A percentile compares a stretch with the other conserved stretches of the same genome.
These are phyloP conservation scores for Anhinga anhinga DNA, from an alignment of 2,113 vertebrate genomes.

Conservation along the genomic window DNA sequence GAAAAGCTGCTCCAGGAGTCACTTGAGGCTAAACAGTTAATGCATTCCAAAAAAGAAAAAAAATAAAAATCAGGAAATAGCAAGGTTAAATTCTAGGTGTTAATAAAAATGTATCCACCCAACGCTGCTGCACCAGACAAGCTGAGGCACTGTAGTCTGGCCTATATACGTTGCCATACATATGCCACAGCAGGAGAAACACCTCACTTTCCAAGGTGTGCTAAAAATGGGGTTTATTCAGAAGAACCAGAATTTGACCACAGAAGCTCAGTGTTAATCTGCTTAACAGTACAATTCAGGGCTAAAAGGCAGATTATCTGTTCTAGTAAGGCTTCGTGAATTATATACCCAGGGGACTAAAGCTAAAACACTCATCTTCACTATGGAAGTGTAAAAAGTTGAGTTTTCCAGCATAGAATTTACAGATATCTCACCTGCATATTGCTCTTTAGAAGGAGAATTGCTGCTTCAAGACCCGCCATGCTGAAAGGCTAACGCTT, in stretches of 20 bases:
- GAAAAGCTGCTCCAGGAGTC: not conserved
- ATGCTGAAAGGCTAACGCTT: not conserved
- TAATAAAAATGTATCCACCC: not conserved
- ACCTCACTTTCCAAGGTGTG: not conserved
- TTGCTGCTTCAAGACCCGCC: not conserved
- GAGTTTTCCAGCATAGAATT: not conserved
- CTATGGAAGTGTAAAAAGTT: not conserved
- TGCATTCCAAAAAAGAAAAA: fast-evolving
- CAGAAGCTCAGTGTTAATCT: not conserved
- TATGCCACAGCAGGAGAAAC: not conserved
- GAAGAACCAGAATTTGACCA: not conserved
- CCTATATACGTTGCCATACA: fast-evolving
- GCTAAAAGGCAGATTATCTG: not conserved
- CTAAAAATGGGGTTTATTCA: not conserved
- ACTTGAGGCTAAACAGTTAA: not conserved
- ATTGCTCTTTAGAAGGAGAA: not conserved
- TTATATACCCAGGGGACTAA: not conserved
- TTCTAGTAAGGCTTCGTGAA: not conserved
- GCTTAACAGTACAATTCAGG: not conserved
- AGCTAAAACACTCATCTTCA: not conserved
- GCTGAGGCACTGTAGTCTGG: not conserved
- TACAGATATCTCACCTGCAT: not conserved
- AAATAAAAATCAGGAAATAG: not conserved
- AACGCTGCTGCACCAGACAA: not conserved
- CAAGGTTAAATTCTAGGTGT: not conserved